Percentiles rank a stretch among this genome's conserved stretches.
Evolutionary conservation across 2,113 vertebrate species (phyloP).

Genomic region (Chunga burmeisteri): DNA sequence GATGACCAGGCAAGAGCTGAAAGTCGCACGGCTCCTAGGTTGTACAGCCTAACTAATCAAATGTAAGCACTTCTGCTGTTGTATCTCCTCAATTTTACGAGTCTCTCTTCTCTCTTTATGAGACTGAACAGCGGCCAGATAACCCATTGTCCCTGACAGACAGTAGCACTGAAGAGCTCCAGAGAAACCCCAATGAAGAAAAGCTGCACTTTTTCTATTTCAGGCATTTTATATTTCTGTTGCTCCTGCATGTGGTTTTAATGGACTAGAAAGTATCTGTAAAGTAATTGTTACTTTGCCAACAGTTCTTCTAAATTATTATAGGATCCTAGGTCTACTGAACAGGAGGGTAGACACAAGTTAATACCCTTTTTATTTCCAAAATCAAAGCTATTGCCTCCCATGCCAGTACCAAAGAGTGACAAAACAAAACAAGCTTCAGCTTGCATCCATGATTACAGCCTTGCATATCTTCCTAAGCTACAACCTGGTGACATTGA

Average conservation of each 20-base stretch:
- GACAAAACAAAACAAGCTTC: not conserved
- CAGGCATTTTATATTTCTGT: not conserved
- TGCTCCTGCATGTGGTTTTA: not conserved
- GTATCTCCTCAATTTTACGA: not conserved
- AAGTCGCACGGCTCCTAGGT: not conserved
- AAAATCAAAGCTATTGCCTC: not conserved
- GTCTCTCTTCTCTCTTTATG: not conserved
- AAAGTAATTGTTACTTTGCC: not conserved
- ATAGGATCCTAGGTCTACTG: not conserved
- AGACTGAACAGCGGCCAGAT: not conserved
- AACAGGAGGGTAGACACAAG: not conserved
- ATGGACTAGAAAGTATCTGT: not conserved
- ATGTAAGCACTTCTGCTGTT: not conserved
- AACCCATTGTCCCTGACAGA: not conserved
- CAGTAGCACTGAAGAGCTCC: not conserved
- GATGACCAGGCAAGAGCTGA: not conserved
- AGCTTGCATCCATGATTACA: not conserved
- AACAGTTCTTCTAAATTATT: not conserved
- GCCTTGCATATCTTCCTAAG: not conserved
- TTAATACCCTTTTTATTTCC: not conserved
- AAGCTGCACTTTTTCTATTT: not conserved
- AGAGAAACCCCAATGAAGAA: not conserved
- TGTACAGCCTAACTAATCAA: not conserved
- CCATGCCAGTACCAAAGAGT: not conserved
- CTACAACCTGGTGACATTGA: not conserved